A percentile compares a stretch with the other conserved stretches of the same genome.
Conservation (phyloP, 2,113 vertebrate genomes). For the Paradoxurus hermaphroditus region DNA sequence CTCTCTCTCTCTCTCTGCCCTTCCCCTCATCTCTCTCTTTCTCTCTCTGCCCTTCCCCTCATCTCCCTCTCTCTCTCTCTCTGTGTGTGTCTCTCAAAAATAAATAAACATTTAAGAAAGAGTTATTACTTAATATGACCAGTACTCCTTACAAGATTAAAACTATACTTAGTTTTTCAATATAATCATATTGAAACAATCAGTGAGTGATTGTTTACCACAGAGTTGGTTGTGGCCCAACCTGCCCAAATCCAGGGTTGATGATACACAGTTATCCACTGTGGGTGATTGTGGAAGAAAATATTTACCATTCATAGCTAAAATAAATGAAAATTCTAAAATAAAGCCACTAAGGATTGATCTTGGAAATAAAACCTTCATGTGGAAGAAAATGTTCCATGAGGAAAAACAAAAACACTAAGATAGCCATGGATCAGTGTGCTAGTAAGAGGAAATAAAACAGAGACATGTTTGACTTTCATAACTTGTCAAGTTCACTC, state of each 20-base stretch:
- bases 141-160: background rate
- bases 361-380: background rate
- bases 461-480: background rate
- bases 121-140: background rate
- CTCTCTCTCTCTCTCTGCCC: no score
- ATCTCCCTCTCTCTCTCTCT: no score
- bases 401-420: slow-evolving; percentile 9
- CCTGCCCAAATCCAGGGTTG: background rate
- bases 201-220: background rate
- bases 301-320: background rate
- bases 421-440: background rate
- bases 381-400: background rate
- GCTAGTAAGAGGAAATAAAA: background rate
- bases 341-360: background rate
- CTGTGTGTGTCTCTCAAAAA: no score
- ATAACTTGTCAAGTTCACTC: background rate
- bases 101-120: no score
- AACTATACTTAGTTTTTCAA: background rate
- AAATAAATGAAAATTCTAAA: background rate
- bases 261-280: background rate
- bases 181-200: no score
- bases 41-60: no score
- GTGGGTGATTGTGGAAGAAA: background rate
- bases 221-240: background rate
- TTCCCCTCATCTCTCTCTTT: no score